Conservation (phyloP, 2,888 invertebrate genomes). For the Vannuccia rotundouncinata region DNA sequence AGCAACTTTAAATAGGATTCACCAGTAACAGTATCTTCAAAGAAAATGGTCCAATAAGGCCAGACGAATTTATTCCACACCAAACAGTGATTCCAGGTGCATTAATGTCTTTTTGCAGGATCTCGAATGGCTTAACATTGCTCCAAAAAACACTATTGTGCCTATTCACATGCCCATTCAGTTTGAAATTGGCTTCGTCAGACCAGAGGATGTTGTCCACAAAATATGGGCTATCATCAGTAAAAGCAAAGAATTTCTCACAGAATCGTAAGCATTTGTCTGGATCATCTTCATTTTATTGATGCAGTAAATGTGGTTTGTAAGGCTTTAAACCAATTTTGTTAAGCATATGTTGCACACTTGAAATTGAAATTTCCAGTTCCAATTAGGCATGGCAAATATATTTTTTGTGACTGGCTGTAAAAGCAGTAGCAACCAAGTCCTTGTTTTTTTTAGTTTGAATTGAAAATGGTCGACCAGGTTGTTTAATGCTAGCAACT, state of each 20-base stretch:
- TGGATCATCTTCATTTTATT: constrained; percentile 19
- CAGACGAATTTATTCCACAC: constrained; percentile 12
- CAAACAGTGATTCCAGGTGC: constrained; percentile 21
- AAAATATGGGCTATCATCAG: neutral
- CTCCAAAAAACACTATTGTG: constrained; percentile 33
- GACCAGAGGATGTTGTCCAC: constrained; percentile 28
- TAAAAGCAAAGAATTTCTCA: constrained; percentile 13
- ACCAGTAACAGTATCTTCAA: constrained; percentile 31
- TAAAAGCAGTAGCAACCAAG: constrained; percentile 15
- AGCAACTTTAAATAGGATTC: constrained; percentile 34
- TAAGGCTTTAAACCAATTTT: constrained; percentile 10
- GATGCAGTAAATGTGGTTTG: constrained; percentile 4
- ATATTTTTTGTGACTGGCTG: neutral
- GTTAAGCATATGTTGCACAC: neutral
- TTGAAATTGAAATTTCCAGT: neutral
- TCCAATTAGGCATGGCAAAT: neutral
- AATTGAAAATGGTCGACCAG: neutral
- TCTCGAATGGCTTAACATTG: constrained; percentile 15
- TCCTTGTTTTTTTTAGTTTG: constrained; percentile 7
- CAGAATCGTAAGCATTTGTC: constrained; percentile 19
- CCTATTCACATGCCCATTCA: constrained; percentile 35
- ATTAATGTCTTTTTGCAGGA: constrained; percentile 23
- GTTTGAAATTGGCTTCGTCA: constrained; percentile 36
- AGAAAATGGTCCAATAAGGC: constrained; percentile 17
- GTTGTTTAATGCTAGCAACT: neutral